Conservation (phyloP, 1,140 invertebrate genomes). For the Littorina saxatilis region DNA sequence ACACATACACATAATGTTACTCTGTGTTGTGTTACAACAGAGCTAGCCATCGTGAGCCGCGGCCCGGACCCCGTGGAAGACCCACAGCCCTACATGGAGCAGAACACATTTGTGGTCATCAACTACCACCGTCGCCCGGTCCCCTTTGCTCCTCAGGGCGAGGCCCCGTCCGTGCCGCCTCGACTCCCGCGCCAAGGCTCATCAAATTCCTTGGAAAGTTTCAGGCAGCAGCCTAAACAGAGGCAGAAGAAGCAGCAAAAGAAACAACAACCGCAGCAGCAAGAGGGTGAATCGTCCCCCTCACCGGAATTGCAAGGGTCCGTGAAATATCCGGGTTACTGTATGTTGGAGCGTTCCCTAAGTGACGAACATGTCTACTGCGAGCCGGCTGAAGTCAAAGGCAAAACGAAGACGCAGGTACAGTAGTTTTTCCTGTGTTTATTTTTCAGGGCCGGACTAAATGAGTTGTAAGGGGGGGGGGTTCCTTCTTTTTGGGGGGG, state of each 20-base stretch:
- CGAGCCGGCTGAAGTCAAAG: too few species aligned
- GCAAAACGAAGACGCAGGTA: too few species aligned
- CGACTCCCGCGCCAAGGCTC: not conserved
- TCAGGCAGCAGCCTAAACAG: not conserved
- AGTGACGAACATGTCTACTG: too few species aligned
- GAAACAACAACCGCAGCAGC: not conserved
- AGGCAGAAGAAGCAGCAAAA: not conserved
- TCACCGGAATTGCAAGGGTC: too few species aligned
- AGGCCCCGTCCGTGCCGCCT: not conserved
- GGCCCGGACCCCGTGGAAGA: not conserved
- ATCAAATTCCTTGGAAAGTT: too few species aligned
- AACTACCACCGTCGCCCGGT: not conserved
- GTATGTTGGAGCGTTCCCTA: too few species aligned
- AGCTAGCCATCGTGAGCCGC: slow-evolving; percentile 7
- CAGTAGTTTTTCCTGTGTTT: too few species aligned
- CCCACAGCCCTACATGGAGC: slow-evolving; percentile 6
- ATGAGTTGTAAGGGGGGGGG: too few species aligned
- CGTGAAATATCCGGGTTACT: not conserved
- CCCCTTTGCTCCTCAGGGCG: not conserved
- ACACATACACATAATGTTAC: too few species aligned
- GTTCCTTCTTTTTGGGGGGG: too few species aligned
- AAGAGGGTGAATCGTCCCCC: not conserved
- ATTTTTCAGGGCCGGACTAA: too few species aligned
- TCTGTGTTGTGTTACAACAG: not conserved
- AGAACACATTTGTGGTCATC: slow-evolving; percentile 23